Evolutionary conservation across 2,113 vertebrate species (phyloP).

Genomic region (Sylvilagus bachmani): DNA sequence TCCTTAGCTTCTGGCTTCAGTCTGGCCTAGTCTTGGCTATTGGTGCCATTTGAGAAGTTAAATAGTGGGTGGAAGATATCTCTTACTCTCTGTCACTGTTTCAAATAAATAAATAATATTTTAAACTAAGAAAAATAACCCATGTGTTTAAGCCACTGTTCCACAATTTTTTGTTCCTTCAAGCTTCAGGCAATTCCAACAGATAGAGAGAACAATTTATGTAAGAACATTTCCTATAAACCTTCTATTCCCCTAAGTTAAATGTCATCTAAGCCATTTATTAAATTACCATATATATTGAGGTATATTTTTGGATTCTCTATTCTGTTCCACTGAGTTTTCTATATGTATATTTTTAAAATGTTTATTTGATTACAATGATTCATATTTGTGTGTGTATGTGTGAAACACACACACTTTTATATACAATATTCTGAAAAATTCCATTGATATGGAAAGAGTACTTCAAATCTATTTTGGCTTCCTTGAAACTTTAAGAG

Average conservation of each 20-base stretch:
- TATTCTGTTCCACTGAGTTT: not conserved
- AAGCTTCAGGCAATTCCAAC: not conserved
- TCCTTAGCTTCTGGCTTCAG: too few species aligned
- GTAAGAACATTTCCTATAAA: not conserved
- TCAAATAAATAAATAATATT: too few species aligned
- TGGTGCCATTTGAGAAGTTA: too few species aligned
- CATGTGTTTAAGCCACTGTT: not conserved
- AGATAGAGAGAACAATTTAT: not conserved
- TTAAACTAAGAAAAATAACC: too few species aligned
- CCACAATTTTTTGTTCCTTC: not conserved
- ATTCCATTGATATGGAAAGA: not conserved
- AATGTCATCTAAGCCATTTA: not conserved
- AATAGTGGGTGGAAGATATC: too few species aligned
- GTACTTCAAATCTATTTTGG: not conserved
- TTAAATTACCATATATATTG: conserved; percentile 23
- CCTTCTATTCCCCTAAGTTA: not conserved
- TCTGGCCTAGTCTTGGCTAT: too few species aligned
- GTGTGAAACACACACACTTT: not conserved
- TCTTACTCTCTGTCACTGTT: too few species aligned
- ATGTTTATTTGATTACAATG: conserved; percentile 2
- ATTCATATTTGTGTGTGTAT: not conserved
- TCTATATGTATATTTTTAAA: not conserved
- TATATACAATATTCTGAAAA: not conserved
- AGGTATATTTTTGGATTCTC: conserved; percentile 41
- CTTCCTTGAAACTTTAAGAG: not conserved